phyloP scores from a whole-genome alignment of 2,797 vertebrate genomes.

The Pogoniulus pusillus region DNA sequence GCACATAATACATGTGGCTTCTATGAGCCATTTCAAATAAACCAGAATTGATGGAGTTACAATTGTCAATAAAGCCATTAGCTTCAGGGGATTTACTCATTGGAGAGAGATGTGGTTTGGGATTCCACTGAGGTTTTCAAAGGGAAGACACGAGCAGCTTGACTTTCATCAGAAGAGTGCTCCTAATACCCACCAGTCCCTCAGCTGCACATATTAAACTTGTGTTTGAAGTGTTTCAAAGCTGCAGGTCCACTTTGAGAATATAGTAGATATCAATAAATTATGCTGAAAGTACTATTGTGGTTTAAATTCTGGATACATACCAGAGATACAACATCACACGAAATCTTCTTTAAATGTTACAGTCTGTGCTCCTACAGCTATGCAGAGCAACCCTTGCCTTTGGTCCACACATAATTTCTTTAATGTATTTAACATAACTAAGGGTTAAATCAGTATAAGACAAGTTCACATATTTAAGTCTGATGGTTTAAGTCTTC shows the following conservation, averaged over 20 bases:
- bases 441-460: not conserved
- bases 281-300: not conserved
- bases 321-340: not conserved
- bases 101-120: not conserved
- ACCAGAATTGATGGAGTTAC: not conserved
- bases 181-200: not conserved
- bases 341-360: not conserved
- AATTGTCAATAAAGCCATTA: constrained; percentile 34
- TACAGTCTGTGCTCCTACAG: not conserved
- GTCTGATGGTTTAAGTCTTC: not conserved
- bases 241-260: not conserved
- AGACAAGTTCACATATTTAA: not conserved
- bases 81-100: not conserved
- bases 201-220: not conserved
- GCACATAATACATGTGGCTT: not conserved
- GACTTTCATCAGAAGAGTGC: not conserved
- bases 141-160: not conserved
- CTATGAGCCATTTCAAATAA: constrained; percentile 15
- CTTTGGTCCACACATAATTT: not conserved
- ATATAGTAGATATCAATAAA: not conserved
- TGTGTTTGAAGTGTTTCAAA: not conserved
- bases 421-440: not conserved
- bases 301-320: not conserved
- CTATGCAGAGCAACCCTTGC: not conserved
- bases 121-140: not conserved